Evolutionary conservation across 2,113 vertebrate genomes (phyloP).

Genomic region (Vidua macroura): DNA sequence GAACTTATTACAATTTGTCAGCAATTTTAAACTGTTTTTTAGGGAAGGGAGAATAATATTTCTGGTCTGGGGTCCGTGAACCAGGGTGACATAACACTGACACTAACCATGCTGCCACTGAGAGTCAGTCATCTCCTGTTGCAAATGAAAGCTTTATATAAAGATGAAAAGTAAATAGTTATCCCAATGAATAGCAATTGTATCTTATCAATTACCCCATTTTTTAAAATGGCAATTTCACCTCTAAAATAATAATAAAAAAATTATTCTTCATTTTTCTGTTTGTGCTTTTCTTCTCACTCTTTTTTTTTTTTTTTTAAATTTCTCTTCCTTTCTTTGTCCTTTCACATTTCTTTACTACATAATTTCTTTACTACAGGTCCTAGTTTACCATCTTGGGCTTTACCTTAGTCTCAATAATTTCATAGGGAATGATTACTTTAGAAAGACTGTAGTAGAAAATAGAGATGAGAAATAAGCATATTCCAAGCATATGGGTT

Average conservation of each 20-base stretch:
- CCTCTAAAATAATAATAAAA: not conserved
- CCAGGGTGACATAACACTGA: not conserved
- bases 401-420: not conserved
- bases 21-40: not conserved
- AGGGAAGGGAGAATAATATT: not conserved
- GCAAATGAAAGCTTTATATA: not conserved
- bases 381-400: not conserved
- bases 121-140: not conserved
- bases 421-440: not conserved
- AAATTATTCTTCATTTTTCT: not conserved
- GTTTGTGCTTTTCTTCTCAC: not conserved
- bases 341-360: not conserved
- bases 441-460: not conserved
- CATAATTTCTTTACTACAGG: not conserved
- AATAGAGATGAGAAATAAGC: not conserved
- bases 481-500: not conserved
- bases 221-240: not conserved
- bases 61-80: not conserved
- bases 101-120: not conserved
- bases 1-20: not conserved
- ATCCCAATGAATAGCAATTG: not conserved
- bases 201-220: not conserved
- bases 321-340: not conserved
- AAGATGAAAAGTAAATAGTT: not conserved
- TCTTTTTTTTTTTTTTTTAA: not conserved